These are phyloP conservation scores for Arctia plantaginis DNA, from an alignment of 2,888 invertebrate genomes.

Conservation along the genomic window DNA sequence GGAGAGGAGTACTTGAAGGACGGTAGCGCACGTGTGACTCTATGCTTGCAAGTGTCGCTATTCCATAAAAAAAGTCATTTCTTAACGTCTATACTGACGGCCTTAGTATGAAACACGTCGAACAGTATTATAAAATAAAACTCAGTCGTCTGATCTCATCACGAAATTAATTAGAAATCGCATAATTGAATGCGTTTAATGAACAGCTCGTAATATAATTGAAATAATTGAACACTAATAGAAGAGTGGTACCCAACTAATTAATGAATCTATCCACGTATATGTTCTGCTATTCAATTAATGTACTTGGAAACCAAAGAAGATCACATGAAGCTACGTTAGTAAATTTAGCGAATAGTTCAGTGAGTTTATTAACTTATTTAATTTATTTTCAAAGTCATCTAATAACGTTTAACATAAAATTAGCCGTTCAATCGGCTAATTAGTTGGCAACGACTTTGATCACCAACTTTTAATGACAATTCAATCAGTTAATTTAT, in stretches of 20 bases:
- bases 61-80: too few species aligned
- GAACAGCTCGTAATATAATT: neutral
- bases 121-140: neutral
- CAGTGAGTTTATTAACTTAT: neutral
- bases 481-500: too few species aligned
- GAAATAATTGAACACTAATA: slow-evolving; percentile 12
- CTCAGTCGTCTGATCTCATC: neutral
- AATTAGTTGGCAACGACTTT: too few species aligned
- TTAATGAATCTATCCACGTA: slow-evolving; percentile 2
- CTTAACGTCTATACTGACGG: neutral
- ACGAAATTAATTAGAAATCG: neutral
- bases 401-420: too few species aligned
- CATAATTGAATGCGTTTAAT: neutral
- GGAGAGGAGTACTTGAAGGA: too few species aligned
- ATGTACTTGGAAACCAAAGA: slow-evolving; percentile 11
- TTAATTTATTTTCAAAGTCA: too few species aligned
- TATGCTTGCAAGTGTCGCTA: too few species aligned
- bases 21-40: too few species aligned
- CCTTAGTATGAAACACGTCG: neutral
- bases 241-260: slow-evolving; percentile 10
- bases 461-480: too few species aligned
- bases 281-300: slow-evolving; percentile 5
- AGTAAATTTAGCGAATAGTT: too few species aligned
- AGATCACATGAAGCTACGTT: neutral
- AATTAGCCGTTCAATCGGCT: too few species aligned